A percentile compares a stretch with the other conserved stretches of the same genome.
Evolutionary conservation across 2,888 invertebrate genomes (phyloP).

Genomic region (Eudemis profundana): DNA sequence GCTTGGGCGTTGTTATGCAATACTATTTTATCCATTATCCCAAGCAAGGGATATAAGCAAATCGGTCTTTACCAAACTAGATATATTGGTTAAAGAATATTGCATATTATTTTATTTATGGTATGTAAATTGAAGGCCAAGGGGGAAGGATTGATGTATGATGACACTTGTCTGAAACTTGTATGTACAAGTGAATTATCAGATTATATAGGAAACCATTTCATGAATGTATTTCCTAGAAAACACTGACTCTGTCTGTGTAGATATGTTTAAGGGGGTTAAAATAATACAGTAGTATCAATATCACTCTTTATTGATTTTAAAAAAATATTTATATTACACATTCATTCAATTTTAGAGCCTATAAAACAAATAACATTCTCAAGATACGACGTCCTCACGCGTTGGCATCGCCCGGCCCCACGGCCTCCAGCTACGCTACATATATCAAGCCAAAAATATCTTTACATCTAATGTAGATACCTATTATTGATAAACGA

Average conservation of each 20-base stretch:
- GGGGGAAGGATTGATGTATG: too few relatives aligned
- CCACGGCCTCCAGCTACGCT: constrained; percentile 54
- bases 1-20: neutral
- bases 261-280: constrained; percentile 13
- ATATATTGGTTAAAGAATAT: too few relatives aligned
- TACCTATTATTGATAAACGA: constrained; percentile 62
- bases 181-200: too few relatives aligned
- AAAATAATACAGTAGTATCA: constrained; percentile 60
- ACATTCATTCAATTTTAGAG: constrained; percentile 81
- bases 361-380: constrained; percentile 77
- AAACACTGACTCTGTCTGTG: too few relatives aligned
- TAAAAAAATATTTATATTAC: constrained; percentile 85
- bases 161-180: too few relatives aligned
- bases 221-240: too few relatives aligned
- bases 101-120: too few relatives aligned
- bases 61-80: too few relatives aligned
- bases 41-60: too few relatives aligned
- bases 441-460: constrained; percentile 76
- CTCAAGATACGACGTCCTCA: constrained; percentile 57
- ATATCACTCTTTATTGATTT: constrained; percentile 85
- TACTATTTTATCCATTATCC: neutral
- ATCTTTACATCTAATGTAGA: constrained; percentile 68
- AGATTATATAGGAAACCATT: too few relatives aligned
- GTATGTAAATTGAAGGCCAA: too few relatives aligned
- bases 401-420: constrained; percentile 58